Evolutionary conservation across 2,888 invertebrate genomes (phyloP).

Genomic region (Drosophila stalkeri): DNA sequence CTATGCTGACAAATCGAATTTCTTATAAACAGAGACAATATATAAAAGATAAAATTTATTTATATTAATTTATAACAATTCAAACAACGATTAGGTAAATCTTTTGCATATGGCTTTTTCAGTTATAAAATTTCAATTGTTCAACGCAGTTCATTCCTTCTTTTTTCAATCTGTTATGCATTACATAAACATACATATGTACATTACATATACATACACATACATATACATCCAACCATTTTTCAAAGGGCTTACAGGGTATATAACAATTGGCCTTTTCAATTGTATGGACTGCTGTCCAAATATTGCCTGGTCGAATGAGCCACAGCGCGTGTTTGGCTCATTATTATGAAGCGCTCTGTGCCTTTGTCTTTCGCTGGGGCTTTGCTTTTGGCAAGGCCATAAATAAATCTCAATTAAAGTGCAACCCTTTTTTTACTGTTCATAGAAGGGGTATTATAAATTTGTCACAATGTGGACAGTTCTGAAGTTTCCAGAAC

Average conservation of each 20-base stretch:
- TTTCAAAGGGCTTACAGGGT: not conserved
- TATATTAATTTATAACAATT: no score
- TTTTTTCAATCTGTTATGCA: not conserved
- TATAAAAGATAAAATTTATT: no score
- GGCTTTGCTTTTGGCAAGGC: slow-evolving; percentile 19
- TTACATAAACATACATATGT: no score
- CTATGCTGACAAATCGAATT: not conserved
- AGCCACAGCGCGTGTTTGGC: slow-evolving; percentile 60
- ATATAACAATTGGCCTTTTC: slow-evolving; percentile 70
- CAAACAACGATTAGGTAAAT: no score
- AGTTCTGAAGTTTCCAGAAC: not conserved
- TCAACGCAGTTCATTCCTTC: not conserved
- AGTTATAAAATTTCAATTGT: not conserved
- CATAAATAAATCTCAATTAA: slow-evolving; percentile 82
- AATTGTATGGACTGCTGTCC: slow-evolving; percentile 69
- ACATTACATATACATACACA: no score
- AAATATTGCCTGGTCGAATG: slow-evolving; percentile 67
- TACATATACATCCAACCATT: not conserved
- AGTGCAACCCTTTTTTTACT: slow-evolving; percentile 68
- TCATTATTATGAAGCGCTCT: slow-evolving; percentile 71
- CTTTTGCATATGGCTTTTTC: no score
- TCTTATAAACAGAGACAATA: not conserved
- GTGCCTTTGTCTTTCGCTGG: slow-evolving; percentile 44
- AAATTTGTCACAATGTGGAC: slow-evolving; percentile 16
- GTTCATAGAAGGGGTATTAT: slow-evolving; percentile 1